Evolutionary conservation across 2,113 vertebrate genomes (phyloP).

Genomic region (Dunckerocampus dactyliophorus): DNA sequence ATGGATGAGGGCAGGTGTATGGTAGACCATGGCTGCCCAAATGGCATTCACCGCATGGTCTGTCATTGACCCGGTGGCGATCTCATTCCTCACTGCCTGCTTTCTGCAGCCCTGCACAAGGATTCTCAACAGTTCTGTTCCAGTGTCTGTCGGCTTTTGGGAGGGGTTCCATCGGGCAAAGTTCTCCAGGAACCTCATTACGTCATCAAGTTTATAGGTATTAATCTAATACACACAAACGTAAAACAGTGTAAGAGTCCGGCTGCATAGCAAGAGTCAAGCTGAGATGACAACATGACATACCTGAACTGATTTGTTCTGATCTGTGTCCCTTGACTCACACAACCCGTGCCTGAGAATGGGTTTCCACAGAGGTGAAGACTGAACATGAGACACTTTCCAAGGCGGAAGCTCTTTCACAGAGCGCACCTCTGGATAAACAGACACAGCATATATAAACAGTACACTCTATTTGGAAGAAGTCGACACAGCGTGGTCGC

Average conservation of each 20-base stretch:
- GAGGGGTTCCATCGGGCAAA: slow-evolving; percentile 90
- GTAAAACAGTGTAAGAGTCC: not conserved
- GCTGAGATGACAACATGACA: not conserved
- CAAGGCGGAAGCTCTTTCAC: slow-evolving; percentile 77
- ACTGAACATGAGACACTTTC: slow-evolving; percentile 82
- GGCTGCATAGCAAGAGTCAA: not conserved
- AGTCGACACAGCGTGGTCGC: too few species aligned
- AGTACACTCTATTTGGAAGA: too few species aligned
- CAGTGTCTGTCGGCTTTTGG: slow-evolving; percentile 77
- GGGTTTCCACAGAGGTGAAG: slow-evolving; percentile 89
- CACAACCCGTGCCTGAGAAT: slow-evolving; percentile 86
- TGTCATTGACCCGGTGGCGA: slow-evolving; percentile 82
- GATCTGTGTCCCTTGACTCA: slow-evolving; percentile 42
- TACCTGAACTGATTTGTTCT: slow-evolving; percentile 46
- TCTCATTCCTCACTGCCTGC: slow-evolving; percentile 85
- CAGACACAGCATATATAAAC: too few species aligned
- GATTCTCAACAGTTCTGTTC: slow-evolving; percentile 84
- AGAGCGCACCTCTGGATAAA: slow-evolving; percentile 72
- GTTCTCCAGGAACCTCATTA: slow-evolving; percentile 80
- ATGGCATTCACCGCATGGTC: slow-evolving; percentile 96
- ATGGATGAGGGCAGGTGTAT: slow-evolving; percentile 85
- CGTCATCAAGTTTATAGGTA: slow-evolving; percentile 66
- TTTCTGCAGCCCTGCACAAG: slow-evolving; percentile 86
- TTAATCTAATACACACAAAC: slow-evolving; percentile 61
- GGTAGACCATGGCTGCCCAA: slow-evolving; percentile 95